Base-by-base conservation (phyloP, 1,140 invertebrate species). In the Megathymus violae region DNA sequence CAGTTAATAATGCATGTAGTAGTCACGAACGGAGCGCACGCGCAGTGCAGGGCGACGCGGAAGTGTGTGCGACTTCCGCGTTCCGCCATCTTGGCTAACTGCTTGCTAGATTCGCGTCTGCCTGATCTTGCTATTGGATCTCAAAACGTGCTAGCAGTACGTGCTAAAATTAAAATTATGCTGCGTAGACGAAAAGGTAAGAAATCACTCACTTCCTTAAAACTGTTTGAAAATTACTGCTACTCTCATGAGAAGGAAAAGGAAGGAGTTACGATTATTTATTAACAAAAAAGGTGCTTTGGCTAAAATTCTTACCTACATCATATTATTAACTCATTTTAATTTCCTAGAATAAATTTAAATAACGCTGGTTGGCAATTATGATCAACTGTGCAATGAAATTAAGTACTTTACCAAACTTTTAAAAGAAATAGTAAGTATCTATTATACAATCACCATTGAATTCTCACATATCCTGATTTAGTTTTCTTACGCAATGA, bases 51-150 rank as follows among this genome's bases (percentile, higher is more conserved):
- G 85, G 84, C 88, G 80, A 89, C 85, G 84, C 85, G 88, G 88
- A 88, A 90, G 82, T 86, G 77, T 71, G 69, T 76, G 76, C 78
- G 80, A 86, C 82, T 88, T 90, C 84, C 85, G 85, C 83, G 79
- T 88, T 80, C 83, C 84, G 81, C 85, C 85, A 87, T 89, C 85
- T 90, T 86, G 79, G 76, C 76, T 76, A 61, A 74, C 80, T 81
- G 76, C 71, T 80, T 75, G 78, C 74, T 68, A 89, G 85, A 86
- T 84, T 83, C 77, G 74, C 82, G 66, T 64, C 58, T 74, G 61
- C 70, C 71, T 74, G 68, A 75, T 75, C 72, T 75, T 70, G 67
- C 58, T 74, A 64, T 69, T 73, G 58, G 73, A 71, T 71, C 66
- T 69, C 65, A 60, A 68, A 74, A 64, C 54, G 62, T 38, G 56